Evolutionary conservation across 1,140 invertebrate species (phyloP).

Genomic region (Neuroterus valhalla): DNA sequence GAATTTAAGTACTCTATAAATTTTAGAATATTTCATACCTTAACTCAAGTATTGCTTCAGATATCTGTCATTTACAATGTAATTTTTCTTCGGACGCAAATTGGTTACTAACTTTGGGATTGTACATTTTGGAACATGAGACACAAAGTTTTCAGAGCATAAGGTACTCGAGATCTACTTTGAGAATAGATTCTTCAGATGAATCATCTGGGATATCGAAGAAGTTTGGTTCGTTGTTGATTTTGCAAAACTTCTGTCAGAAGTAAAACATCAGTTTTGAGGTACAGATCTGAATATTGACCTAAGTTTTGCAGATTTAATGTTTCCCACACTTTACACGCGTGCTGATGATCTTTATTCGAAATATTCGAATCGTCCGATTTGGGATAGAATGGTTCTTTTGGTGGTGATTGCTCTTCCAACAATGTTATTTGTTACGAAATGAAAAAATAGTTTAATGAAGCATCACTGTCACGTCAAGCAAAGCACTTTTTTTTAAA

Average conservation of each 20-base stretch:
- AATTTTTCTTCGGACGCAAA: constrained; percentile 68
- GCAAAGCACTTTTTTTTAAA: too few species aligned
- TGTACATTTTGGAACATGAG: constrained; percentile 41
- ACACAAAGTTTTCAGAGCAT: constrained; percentile 63
- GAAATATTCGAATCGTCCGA: too few species aligned
- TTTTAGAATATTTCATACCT: constrained; percentile 72
- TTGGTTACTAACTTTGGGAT: constrained; percentile 63
- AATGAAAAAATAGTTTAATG: too few species aligned
- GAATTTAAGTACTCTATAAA: constrained; percentile 75
- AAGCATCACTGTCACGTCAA: too few species aligned
- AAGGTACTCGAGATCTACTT: constrained; percentile 64
- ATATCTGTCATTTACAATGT: constrained; percentile 74
- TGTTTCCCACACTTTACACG: too few species aligned
- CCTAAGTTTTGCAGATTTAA: constrained; percentile 8
- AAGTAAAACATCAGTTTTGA: too few species aligned
- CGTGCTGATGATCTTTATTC: too few species aligned
- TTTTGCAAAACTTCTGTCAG: constrained; percentile 73
- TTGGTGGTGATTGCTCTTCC: not conserved
- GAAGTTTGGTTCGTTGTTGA: too few species aligned
- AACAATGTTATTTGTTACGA: too few species aligned
- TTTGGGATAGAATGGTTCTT: not conserved
- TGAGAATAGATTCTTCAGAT: constrained; percentile 74
- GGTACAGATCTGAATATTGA: constrained; percentile 27
- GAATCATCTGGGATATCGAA: constrained; percentile 58
- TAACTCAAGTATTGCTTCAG: constrained; percentile 69